Percentiles rank a stretch among this genome's conserved stretches.
These are phyloP conservation scores for Microcebus griseorufus DNA, from an alignment of 2,113 vertebrate genomes.

Conservation along the genomic window DNA sequence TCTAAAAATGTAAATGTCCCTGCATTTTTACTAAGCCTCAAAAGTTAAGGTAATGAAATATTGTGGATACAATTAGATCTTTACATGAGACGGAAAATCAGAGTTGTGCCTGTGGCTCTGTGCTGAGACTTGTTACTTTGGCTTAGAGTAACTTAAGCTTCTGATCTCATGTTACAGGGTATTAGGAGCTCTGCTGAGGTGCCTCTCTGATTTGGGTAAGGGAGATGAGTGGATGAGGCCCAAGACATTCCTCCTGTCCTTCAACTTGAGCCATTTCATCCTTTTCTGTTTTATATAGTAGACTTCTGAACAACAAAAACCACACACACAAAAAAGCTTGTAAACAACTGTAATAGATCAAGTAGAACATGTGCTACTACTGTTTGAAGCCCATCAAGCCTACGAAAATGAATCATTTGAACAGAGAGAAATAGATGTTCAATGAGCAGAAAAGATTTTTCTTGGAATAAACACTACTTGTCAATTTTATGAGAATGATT, in stretches of 20 bases:
- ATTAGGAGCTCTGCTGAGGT: background rate
- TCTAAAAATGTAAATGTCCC: background rate
- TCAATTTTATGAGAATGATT: constrained; percentile 42
- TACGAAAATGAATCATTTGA: background rate
- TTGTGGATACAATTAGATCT: background rate
- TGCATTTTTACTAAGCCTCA: background rate
- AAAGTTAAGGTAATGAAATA: background rate
- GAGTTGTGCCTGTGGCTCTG: background rate
- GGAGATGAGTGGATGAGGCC: background rate
- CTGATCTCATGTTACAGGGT: background rate
- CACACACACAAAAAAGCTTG: background rate
- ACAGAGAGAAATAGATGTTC: background rate
- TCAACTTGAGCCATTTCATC: background rate
- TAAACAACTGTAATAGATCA: background rate
- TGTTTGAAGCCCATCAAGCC: background rate
- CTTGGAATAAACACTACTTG: constrained; percentile 39
- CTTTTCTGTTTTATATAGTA: background rate
- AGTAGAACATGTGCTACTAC: background rate
- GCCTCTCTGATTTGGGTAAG: background rate
- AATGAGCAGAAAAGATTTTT: constrained; percentile 31
- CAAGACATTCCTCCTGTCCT: background rate
- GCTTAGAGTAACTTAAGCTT: background rate
- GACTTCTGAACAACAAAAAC: background rate
- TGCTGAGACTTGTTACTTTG: background rate
- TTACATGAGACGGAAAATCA: background rate